Conservation (phyloP, 2,888 invertebrate species). For the Phytoseiulus persimilis region DNA sequence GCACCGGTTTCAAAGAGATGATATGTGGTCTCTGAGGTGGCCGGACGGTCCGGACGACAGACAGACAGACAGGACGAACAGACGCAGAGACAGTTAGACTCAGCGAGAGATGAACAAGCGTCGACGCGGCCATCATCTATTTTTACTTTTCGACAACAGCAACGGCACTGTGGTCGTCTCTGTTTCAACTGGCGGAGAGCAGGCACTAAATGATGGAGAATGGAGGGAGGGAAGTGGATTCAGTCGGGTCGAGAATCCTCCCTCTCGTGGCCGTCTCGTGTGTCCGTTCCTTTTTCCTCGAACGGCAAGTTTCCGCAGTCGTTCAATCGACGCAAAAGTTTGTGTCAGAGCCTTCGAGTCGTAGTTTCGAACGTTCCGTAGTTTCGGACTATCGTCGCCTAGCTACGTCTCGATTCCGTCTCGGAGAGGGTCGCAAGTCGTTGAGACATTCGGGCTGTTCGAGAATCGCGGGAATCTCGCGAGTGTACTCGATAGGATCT, state of each 20-base stretch:
- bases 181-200: neutral
- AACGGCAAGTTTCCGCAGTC: too few relatives aligned
- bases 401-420: too few relatives aligned
- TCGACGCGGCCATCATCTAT: neutral
- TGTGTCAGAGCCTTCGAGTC: too few relatives aligned
- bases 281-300: neutral
- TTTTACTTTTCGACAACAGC: slow-evolving; percentile 5
- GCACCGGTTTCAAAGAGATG: neutral
- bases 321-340: too few relatives aligned
- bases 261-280: neutral
- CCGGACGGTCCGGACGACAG: neutral
- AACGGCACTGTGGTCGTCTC: neutral
- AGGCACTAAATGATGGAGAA: neutral
- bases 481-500: too few relatives aligned
- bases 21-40: slow-evolving; percentile 5
- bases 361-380: too few relatives aligned
- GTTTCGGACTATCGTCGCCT: too few relatives aligned
- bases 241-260: neutral
- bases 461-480: too few relatives aligned
- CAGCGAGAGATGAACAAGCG: neutral
- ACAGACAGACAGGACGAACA: too few relatives aligned
- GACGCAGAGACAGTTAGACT: neutral
- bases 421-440: too few relatives aligned
- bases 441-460: too few relatives aligned
- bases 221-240: neutral